A percentile compares a stretch with the other conserved stretches of the same genome.
These are phyloP conservation scores for Matsumurasca onukii DNA, from an alignment of 1,140 invertebrate genomes.

Conservation along the genomic window DNA sequence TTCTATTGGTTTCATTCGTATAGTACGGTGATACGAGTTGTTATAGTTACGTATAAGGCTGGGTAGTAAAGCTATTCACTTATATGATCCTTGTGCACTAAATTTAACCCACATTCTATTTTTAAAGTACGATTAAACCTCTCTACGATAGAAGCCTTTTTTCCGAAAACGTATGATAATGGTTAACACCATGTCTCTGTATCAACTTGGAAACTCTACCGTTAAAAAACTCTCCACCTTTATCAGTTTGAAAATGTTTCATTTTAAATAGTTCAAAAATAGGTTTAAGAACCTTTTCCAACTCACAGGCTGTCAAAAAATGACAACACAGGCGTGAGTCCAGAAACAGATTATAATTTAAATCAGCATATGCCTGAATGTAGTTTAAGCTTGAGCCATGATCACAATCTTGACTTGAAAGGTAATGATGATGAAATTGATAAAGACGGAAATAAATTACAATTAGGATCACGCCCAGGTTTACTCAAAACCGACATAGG, in stretches of 20 bases:
- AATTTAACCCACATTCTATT: conserved; percentile 49
- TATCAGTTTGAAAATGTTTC: conserved; percentile 50
- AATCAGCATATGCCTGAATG: too few relatives aligned
- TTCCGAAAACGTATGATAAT: conserved; percentile 49
- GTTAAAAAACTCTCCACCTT: conserved; percentile 51
- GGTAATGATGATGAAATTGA: too few relatives aligned
- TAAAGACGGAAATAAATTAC: too few relatives aligned
- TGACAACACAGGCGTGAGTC: too few relatives aligned
- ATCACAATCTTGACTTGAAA: too few relatives aligned
- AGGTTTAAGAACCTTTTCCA: conserved; percentile 41
- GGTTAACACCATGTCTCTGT: conserved; percentile 47
- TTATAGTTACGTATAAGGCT: conserved; percentile 49
- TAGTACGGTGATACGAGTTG: conserved; percentile 48
- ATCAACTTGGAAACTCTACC: conserved; percentile 43
- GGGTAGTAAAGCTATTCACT: conserved; percentile 44
- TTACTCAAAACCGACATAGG: too few relatives aligned
- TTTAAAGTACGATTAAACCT: conserved; percentile 52
- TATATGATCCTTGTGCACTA: conserved; percentile 39
- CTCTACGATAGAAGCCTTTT: conserved; percentile 53
- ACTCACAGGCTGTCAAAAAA: conserved; percentile 43
- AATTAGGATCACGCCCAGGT: too few relatives aligned
- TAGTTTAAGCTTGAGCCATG: too few relatives aligned
- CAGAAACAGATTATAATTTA: too few relatives aligned
- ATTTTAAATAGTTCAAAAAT: conserved; percentile 25
- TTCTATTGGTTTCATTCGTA: conserved; percentile 47